These are phyloP conservation scores for Sarcophaga carnaria DNA, from an alignment of 2,888 invertebrate species.

Conservation along the genomic window DNA sequence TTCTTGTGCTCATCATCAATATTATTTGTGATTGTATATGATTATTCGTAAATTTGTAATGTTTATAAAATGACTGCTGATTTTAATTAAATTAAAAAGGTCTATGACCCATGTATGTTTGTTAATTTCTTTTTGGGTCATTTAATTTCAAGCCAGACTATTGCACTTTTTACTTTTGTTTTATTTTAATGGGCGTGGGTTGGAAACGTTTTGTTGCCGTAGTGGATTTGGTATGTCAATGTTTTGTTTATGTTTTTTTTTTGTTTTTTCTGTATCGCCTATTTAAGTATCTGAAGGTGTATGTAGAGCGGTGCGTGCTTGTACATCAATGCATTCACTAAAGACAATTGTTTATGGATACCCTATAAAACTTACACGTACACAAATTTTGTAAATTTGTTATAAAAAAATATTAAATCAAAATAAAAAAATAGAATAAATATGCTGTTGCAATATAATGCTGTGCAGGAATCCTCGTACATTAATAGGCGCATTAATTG, in stretches of 20 bases:
- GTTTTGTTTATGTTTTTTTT: constrained; percentile 59
- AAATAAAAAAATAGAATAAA: too few relatives aligned
- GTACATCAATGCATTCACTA: too few relatives aligned
- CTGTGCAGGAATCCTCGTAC: too few relatives aligned
- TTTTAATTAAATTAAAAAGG: constrained; percentile 50
- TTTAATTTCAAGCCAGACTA: constrained; percentile 31
- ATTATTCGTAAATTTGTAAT: constrained; percentile 19
- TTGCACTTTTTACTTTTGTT: constrained; percentile 33
- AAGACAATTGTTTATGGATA: not conserved
- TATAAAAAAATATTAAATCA: too few relatives aligned
- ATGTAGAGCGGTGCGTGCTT: not conserved
- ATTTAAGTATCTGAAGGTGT: not conserved
- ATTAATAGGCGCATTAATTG: too few relatives aligned
- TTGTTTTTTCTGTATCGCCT: not conserved
- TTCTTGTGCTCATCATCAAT: constrained; percentile 2
- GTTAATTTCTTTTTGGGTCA: constrained; percentile 56
- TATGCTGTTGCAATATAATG: too few relatives aligned
- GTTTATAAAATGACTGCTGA: constrained; percentile 23
- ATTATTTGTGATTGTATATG: constrained; percentile 32
- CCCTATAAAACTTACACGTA: not conserved
- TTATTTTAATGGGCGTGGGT: constrained; percentile 62
- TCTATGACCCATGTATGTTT: constrained; percentile 42
- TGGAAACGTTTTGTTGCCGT: constrained; percentile 28
- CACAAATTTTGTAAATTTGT: not conserved
- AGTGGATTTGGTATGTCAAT: constrained; percentile 42